Evolutionary conservation across 1,140 invertebrate species (phyloP), one percentile per base, ranked within the genome.

Genomic region (Pseudomyrmex concolor): DNA sequence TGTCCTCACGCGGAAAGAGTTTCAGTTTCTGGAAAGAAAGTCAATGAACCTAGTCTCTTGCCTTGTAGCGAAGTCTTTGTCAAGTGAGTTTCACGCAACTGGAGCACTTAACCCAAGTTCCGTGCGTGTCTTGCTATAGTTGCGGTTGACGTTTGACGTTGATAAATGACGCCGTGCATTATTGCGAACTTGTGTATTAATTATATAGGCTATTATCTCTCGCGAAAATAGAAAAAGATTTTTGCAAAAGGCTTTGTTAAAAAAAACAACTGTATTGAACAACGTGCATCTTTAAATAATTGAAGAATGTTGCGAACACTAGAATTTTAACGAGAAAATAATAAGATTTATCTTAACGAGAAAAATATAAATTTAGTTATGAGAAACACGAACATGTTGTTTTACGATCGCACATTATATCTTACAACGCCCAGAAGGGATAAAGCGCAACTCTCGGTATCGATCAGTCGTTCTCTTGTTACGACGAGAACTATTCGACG

Each of bases 101-200:
- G 51, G 34, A 67, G 66, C 74, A 77, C 17, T 63, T 77, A 67
- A 34, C 34, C 63, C 19, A 78, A 78, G 63, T 78, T 78, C 45
- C 64, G 76, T 78, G 76, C 76, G 76, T 70, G 76, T 70, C 54
- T 78, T 78, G 54, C 64, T 48, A 50, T 54, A 70, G 74, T 78
- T 70, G 54, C 43, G 76, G 64, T 54, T 78, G 64, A 78, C 74
- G 43, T 68, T 57, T 78, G 74, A 68, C 66, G 64, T 78, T 78
- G 76, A 78, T 78, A 70, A 59, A 78, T 57, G 76, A 78, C 43
- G 43, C 70, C 10, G 54, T 67, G 76, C 76, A 59, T 78, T 78
- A 78, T 78, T 70, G n/a, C 54, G 15, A 78, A 78, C 76, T 78
- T 13, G 76, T 78, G 25, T 78, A 78, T 78, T 78, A 78, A 78